phyloP scores from a whole-genome alignment of 2,888 invertebrate genomes.

The Drosophila fulvimacula region DNA sequence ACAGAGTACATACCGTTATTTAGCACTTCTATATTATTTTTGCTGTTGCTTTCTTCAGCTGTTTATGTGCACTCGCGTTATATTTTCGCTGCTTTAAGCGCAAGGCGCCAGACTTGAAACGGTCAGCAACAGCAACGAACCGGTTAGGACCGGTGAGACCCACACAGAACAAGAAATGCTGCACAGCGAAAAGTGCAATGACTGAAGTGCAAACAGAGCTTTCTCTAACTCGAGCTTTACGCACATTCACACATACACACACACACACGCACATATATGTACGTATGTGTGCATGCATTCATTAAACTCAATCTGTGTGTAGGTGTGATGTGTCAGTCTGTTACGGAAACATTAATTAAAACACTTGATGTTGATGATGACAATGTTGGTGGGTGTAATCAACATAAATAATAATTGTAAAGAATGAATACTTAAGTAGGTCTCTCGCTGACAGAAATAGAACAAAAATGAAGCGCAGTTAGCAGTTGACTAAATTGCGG shows the following conservation, averaged over 20 bases:
- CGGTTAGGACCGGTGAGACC: slow-evolving; percentile 59
- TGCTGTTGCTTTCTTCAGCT: slow-evolving; percentile 32
- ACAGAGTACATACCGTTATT: slow-evolving; percentile 28
- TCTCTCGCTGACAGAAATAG: slow-evolving; percentile 53
- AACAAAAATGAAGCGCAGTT: slow-evolving; percentile 62
- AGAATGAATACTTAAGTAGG: slow-evolving; percentile 17
- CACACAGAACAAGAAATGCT: slow-evolving; percentile 45
- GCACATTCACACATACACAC: not conserved
- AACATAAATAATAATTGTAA: slow-evolving; percentile 51
- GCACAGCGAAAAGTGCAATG: slow-evolving; percentile 61
- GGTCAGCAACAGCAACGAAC: slow-evolving; percentile 49
- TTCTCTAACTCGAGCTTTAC: slow-evolving; percentile 39
- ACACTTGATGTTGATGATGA: slow-evolving; percentile 46
- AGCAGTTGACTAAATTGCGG: slow-evolving; percentile 55
- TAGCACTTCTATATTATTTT: slow-evolving; percentile 14
- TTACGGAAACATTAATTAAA: slow-evolving; percentile 73
- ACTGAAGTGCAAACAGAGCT: slow-evolving; percentile 56
- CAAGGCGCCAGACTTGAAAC: slow-evolving; percentile 44
- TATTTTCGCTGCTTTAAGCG: slow-evolving; percentile 31
- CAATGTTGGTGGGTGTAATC: slow-evolving; percentile 17
- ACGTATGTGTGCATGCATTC: slow-evolving; percentile 12
- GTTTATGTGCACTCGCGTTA: slow-evolving; percentile 26
- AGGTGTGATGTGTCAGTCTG: slow-evolving; percentile 21
- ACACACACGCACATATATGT: slow-evolving; percentile 10
- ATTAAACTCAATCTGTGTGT: slow-evolving; percentile 24